These are phyloP conservation scores for Danionella cerebrum DNA, from an alignment of 2,113 vertebrate genomes.

Conservation along the genomic window DNA sequence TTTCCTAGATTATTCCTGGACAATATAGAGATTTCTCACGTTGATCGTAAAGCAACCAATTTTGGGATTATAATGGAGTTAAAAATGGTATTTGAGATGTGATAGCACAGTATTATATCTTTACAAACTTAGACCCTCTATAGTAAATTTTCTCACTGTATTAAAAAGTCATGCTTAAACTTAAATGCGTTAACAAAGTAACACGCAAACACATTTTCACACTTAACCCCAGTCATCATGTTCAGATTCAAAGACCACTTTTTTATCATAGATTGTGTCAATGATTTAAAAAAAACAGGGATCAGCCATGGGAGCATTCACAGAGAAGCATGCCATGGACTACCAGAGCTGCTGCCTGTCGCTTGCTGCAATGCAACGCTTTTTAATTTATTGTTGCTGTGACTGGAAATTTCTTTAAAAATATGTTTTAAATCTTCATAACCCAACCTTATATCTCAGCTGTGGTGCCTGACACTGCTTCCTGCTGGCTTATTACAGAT, in stretches of 20 bases:
- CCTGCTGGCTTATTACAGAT: conserved; percentile 31
- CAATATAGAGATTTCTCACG: too few species aligned
- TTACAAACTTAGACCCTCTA: neutral
- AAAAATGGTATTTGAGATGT: neutral
- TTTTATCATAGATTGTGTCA: too few species aligned
- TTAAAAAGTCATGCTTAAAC: too few species aligned
- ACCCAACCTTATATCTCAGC: conserved; percentile 22
- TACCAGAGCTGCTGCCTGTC: neutral
- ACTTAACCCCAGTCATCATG: too few species aligned
- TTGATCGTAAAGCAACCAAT: too few species aligned
- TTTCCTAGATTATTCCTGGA: too few species aligned
- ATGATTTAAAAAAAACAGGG: neutral
- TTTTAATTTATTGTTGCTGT: neutral
- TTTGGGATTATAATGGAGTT: too few species aligned
- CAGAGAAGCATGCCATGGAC: conserved; percentile 15
- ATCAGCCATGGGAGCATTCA: neutral
- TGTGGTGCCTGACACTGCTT: conserved; percentile 39
- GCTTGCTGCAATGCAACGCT: neutral
- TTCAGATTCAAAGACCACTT: too few species aligned
- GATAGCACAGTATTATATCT: conserved; percentile 19
- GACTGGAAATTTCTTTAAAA: neutral
- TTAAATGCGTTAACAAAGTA: too few species aligned
- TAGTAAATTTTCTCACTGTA: too few species aligned
- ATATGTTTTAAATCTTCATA: conserved; percentile 3
- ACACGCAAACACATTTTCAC: too few species aligned